Evolutionary conservation across 2,113 vertebrate species (phyloP), one percentile per base, ranked within the genome.

Genomic region (Malurus cyaneus): DNA sequence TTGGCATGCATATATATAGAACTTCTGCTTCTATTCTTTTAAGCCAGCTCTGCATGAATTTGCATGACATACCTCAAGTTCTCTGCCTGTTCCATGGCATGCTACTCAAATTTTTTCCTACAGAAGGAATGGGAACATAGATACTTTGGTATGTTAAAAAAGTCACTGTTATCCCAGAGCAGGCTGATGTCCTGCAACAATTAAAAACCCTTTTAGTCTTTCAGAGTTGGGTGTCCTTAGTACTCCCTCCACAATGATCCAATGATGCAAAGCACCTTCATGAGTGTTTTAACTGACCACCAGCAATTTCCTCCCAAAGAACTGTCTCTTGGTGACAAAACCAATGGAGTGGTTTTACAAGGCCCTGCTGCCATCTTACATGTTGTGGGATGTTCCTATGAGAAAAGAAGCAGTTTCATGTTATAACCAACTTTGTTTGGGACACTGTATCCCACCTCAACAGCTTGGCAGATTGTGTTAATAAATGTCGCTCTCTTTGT

Each of bases 11-110:
- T 88, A 88, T 96, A 94, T 89, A 95, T 91, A 92, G 67, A 92
- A 91, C 80, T 89, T 86, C 31, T 93, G 84, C 80, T 95, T 85
- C 91, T 97, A 89, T 97, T 96, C 56, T 96, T 94, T 94, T 87
- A 94, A 94, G 53, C 53, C 5, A 24, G n/a, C 70, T 96, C 89
- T 93, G 86, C 80, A 89, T 94, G 93, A 92, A 93, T 94, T 96
- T 96, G 53, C 86, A 92, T 79, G 80, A 67, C 83, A 94, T 94
- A 53, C 80, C 91, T 86, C 83, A 67, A 91, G 86, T 86, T 96
- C 77, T 61, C 46, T 96, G 47, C 76, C 73, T 89, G 36, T 86
- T 94, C 65, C 49, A 76, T 82, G 46, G 65, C 64, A 94, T 60
- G 80, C 49, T 64, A 72, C 65, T 74, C 46, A 61, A 64, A 84